A percentile compares a stretch with the other conserved stretches of the same genome.
phyloP scores from a whole-genome alignment of 2,888 invertebrate genomes.

The Cerceris rybyensis region DNA sequence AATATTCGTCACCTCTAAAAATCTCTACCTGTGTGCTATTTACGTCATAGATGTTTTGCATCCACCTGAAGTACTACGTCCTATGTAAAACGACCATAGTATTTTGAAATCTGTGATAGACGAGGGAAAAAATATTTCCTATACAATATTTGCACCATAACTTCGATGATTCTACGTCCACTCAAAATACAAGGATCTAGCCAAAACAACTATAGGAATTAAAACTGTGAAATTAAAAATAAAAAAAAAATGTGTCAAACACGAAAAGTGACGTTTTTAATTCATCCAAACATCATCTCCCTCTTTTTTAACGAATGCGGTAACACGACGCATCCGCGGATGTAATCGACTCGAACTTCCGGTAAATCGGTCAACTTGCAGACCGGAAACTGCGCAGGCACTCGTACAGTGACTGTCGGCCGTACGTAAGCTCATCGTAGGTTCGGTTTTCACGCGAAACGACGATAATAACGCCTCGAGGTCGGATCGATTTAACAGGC shows the following conservation, averaged over 20 bases:
- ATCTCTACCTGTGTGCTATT: no score
- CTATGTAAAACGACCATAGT: no score
- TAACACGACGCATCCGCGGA: constrained; percentile 23
- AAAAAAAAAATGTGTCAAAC: background rate
- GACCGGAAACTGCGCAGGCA: constrained; percentile 39
- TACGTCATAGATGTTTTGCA: no score
- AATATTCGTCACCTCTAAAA: no score
- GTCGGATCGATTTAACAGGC: background rate
- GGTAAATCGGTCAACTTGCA: constrained; percentile 40
- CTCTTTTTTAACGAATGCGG: background rate
- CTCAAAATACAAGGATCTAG: no score
- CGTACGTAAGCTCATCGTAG: constrained; percentile 15
- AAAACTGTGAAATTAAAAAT: background rate
- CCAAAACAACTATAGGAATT: no score
- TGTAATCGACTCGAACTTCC: constrained; percentile 48
- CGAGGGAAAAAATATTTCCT: no score
- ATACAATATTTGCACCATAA: no score
- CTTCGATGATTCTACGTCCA: no score
- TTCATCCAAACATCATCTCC: constrained; percentile 1
- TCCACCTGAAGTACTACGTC: no score
- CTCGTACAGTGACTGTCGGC: constrained; percentile 14
- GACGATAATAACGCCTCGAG: background rate
- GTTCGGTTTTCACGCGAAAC: constrained; percentile 8
- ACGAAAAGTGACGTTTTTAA: background rate
- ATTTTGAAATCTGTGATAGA: no score